phyloP scores from a whole-genome alignment of 1,140 invertebrate genomes.

The Cyrtorhinus lividipennis region DNA sequence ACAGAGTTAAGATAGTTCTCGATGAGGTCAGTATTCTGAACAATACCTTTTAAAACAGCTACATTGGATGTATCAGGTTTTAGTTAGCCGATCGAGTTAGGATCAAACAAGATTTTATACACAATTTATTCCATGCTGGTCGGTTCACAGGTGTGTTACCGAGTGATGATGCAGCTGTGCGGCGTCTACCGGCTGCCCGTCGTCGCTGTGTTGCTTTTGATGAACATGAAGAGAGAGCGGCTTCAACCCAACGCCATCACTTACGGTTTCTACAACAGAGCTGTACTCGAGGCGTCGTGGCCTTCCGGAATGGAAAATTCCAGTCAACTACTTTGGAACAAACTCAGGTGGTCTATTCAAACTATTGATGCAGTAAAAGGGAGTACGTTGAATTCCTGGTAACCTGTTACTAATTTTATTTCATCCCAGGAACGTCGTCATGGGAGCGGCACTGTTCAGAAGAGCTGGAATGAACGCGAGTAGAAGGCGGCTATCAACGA shows the following conservation, averaged over 20 bases:
- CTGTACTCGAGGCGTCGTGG: conserved; percentile 89
- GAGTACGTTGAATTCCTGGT: not conserved
- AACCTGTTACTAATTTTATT: not conserved
- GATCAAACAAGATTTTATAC: no score
- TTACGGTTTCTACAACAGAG: conserved; percentile 76
- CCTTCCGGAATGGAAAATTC: conserved; percentile 69
- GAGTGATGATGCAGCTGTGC: conserved; percentile 97
- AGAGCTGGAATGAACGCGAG: conserved; percentile 40
- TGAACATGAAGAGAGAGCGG: conserved; percentile 88
- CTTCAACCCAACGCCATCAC: conserved; percentile 95
- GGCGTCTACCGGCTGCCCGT: conserved; percentile 86
- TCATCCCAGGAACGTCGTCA: conserved; percentile 58
- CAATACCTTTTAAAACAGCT: not conserved
- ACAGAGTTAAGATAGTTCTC: conserved; percentile 59
- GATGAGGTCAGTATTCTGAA: conserved; percentile 56
- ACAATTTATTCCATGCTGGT: no score
- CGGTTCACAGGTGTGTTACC: conserved; percentile 69
- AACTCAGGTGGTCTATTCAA: conserved; percentile 50
- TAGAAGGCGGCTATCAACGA: conserved; percentile 21
- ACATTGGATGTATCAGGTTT: no score
- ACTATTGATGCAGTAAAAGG: conserved; percentile 10
- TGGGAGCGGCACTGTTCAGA: conserved; percentile 75
- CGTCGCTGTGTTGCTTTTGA: conserved; percentile 84
- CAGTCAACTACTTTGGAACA: conserved; percentile 81
- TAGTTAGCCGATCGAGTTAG: no score